Base-by-base conservation (phyloP, 2,797 vertebrate species). In the Acipenser ruthenus region DNA sequence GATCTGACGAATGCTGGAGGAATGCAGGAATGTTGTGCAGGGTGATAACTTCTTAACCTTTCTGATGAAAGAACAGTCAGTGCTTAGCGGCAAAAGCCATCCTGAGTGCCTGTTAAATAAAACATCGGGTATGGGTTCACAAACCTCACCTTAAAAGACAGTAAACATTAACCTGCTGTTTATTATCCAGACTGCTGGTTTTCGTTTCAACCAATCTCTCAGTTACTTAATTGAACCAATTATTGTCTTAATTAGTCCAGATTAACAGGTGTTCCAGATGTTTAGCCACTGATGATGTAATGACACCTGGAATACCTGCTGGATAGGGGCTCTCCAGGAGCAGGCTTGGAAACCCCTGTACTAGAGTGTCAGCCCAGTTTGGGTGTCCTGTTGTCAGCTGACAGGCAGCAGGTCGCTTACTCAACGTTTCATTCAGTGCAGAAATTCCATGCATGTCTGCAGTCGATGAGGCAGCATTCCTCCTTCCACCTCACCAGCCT, bases 1-100 rank as follows among this genome's bases (percentile, higher is more conserved):
- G 50, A 65, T 63, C 59, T 68, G 73, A 79, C 67, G 66, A 71
- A 73, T 66, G 73, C 67, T 69, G 68, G 68, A 64, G 72, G 74
- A 73, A 76, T 71, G 71, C 72, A 12, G 71, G 73, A 76, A 73
- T 70, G 67, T 64, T 68, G 50, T 71, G 53, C 60, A 53, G 65
- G 69, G 13, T 60, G 67, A 67, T 67, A 68, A 70, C 73, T 65
- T 63, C 65, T 66, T 50, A 69, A 23, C 63, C 49, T 62, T 49
- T 65, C 59, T 61, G 63, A 69, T 60, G 69, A 60, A 67, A 68
- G 37, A 53, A 58, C 69, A 37, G 64, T 49, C 55, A 65, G 70
- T 11, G 12, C 70, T 77, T 79, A 75, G 58, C 75, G 74, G 67
- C 71, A 7, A 50, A 61, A 53, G 59, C 56, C 66, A 70, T 77